Evolutionary conservation across 2,797 vertebrate species (phyloP).

Genomic region (Parauchenoglanis ngamensis): DNA sequence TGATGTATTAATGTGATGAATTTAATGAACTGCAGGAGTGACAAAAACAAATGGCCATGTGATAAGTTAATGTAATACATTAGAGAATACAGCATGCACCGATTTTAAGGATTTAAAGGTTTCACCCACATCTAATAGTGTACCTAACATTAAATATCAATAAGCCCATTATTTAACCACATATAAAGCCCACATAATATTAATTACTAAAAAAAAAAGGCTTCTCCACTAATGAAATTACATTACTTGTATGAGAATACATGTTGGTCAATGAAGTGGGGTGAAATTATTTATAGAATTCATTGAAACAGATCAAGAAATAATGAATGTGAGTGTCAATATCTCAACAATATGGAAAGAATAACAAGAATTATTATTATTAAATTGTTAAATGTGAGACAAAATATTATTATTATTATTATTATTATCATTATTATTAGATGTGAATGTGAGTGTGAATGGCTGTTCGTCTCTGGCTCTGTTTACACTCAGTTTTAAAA

Average conservation of each 20-base stretch:
- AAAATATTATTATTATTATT: not conserved
- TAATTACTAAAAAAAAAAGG: not conserved
- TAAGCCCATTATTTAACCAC: not conserved
- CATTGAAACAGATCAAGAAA: not conserved
- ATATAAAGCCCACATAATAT: not conserved
- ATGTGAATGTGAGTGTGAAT: no score
- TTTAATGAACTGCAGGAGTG: not conserved
- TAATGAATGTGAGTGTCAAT: not conserved
- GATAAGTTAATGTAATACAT: not conserved
- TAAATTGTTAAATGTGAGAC: no score
- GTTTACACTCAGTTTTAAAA: no score
- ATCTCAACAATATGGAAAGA: no score
- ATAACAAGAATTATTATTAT: no score
- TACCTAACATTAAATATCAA: not conserved
- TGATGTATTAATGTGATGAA: not conserved
- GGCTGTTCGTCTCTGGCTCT: no score
- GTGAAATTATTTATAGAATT: constrained; percentile 1
- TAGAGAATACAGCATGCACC: not conserved
- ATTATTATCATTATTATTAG: no score
- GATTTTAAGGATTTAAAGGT: not conserved
- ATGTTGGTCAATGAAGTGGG: not conserved
- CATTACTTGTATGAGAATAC: not conserved
- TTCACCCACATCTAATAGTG: not conserved
- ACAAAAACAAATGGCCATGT: not conserved
- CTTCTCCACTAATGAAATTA: not conserved